Evolutionary conservation across 2,113 vertebrate genomes (phyloP).

Genomic region (Microcebus jonahi): DNA sequence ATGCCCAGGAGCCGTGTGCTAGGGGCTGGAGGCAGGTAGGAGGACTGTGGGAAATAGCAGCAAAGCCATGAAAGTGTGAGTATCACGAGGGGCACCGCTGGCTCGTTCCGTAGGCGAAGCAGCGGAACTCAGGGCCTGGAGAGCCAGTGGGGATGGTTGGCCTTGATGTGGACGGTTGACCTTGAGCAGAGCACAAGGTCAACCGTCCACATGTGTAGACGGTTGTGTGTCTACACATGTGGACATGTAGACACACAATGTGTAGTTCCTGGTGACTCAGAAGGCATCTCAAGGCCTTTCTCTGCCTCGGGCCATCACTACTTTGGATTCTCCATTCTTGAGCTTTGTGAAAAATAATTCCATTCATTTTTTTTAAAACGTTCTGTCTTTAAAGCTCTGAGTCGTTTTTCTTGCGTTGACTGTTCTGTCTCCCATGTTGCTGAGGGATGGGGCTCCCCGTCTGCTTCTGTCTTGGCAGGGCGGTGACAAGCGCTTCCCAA

Average conservation of each 20-base stretch:
- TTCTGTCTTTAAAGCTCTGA: not conserved
- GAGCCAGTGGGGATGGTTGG: too few relatives aligned
- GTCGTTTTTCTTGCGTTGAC: constrained; percentile 36
- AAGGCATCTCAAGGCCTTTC: not conserved
- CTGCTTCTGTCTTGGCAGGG: constrained; percentile 84
- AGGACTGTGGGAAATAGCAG: not conserved
- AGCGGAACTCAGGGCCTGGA: not conserved
- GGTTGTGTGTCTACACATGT: too few relatives aligned
- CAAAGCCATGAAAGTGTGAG: not conserved
- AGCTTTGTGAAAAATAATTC: constrained; percentile 1
- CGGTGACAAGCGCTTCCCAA: constrained; percentile 89
- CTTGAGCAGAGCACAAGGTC: not conserved
- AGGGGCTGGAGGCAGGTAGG: not conserved
- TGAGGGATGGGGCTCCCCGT: constrained; percentile 20
- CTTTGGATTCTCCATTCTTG: constrained; percentile 23
- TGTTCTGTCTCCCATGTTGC: not conserved
- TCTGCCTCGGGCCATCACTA: not conserved
- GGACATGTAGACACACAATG: too few relatives aligned
- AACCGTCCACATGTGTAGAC: too few relatives aligned
- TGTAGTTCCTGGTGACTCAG: constrained; percentile 1
- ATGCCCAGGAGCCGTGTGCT: not conserved
- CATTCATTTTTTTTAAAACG: constrained; percentile 28
- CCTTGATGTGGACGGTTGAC: not conserved
- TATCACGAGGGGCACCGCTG: too few relatives aligned
- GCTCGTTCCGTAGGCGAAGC: not conserved